A percentile compares a stretch with the other conserved stretches of the same genome.
These are phyloP conservation scores for Spea bombifrons DNA, from an alignment of 2,113 vertebrate genomes.

Conservation along the genomic window DNA sequence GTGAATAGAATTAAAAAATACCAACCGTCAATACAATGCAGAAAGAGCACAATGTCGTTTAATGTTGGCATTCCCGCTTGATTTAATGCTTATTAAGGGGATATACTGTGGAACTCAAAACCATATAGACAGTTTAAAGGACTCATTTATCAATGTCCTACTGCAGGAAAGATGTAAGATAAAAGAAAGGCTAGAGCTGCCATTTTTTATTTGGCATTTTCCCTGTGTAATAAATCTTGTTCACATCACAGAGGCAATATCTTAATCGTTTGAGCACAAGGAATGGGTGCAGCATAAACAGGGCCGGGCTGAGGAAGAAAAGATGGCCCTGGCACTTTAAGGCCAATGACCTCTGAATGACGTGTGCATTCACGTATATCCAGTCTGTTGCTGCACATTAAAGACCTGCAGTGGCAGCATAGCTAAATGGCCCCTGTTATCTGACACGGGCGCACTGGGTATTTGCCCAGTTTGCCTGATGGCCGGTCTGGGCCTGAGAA, in stretches of 20 bases:
- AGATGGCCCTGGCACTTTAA: no score
- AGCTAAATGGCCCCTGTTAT: no score
- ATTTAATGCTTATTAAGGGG: slow-evolving; percentile 8
- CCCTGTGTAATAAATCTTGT: neutral
- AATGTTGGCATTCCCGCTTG: neutral
- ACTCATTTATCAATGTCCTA: neutral
- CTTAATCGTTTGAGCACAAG: neutral
- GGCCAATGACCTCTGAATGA: no score
- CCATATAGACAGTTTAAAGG: neutral
- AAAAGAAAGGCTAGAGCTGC: neutral
- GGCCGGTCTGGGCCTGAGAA: no score
- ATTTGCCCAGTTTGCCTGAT: no score
- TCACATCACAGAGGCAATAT: neutral
- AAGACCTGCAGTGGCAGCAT: no score
- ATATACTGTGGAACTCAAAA: neutral
- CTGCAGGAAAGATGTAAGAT: neutral
- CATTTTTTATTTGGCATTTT: neutral
- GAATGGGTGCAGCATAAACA: no score
- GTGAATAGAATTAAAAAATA: slow-evolving; percentile 23
- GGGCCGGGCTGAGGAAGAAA: no score
- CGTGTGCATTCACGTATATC: no score
- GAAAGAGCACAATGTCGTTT: slow-evolving; percentile 5
- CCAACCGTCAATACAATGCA: slow-evolving; percentile 2
- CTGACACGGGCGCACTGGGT: no score
- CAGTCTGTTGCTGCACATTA: no score